Evolutionary conservation across 2,888 invertebrate species (phyloP).

Genomic region (Halocaridina rubra): DNA sequence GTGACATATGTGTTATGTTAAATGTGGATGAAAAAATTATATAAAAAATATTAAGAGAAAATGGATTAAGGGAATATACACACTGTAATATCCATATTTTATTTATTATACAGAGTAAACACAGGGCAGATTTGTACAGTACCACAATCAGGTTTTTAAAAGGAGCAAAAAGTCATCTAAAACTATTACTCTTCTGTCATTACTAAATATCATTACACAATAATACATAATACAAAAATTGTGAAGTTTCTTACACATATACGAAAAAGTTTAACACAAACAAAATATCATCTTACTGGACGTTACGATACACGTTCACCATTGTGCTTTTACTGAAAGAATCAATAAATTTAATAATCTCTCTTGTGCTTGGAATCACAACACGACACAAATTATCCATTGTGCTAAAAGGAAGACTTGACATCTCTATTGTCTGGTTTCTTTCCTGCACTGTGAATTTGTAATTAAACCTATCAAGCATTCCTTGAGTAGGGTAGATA

Average conservation of each 20-base stretch:
- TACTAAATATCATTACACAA: conserved; percentile 60
- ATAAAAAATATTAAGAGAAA: not conserved
- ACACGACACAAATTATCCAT: conserved; percentile 58
- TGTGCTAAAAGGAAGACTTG: conserved; percentile 60
- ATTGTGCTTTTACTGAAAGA: conserved; percentile 54
- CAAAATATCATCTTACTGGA: conserved; percentile 56
- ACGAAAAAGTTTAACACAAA: conserved; percentile 45
- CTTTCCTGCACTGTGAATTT: conserved; percentile 58
- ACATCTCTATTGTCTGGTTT: conserved; percentile 60
- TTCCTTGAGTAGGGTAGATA: conserved; percentile 54
- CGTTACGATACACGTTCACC: conserved; percentile 55
- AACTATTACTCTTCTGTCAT: conserved; percentile 55
- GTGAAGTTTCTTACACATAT: conserved; percentile 55
- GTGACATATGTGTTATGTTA: no score
- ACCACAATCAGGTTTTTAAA: conserved; percentile 62
- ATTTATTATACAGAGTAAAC: conserved; percentile 63
- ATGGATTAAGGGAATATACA: not conserved
- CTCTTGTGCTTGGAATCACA: conserved; percentile 55
- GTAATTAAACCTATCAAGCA: conserved; percentile 54
- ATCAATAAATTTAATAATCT: conserved; percentile 47
- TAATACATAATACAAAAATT: conserved; percentile 59
- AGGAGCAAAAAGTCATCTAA: conserved; percentile 58
- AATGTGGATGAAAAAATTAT: no score
- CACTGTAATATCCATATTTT: conserved; percentile 29
- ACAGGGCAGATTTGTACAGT: conserved; percentile 63